phyloP scores from a whole-genome alignment of 2,888 invertebrate genomes.

The Acheta domesticus region DNA sequence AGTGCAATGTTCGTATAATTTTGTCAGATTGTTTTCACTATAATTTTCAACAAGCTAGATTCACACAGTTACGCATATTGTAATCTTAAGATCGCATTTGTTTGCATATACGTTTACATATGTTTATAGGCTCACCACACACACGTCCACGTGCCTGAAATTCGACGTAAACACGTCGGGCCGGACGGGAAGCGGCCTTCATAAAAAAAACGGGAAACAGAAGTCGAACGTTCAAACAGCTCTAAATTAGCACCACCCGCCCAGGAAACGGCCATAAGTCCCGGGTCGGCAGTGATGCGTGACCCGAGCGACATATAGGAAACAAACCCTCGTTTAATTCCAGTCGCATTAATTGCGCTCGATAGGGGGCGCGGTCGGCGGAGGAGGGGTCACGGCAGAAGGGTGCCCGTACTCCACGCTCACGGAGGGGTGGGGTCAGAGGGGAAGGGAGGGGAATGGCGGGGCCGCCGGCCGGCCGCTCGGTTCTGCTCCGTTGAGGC shows the following conservation, averaged over 20 bases:
- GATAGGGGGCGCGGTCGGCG: not conserved
- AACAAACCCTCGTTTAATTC: conserved; percentile 2
- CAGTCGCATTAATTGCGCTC: not conserved
- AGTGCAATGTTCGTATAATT: too few relatives aligned
- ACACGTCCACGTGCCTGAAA: too few relatives aligned
- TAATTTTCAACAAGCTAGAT: too few relatives aligned
- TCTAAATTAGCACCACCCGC: conserved; percentile 1
- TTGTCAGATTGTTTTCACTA: too few relatives aligned
- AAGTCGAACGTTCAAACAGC: not conserved
- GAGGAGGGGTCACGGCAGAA: not conserved
- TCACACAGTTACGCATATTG: too few relatives aligned
- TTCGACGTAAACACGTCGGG: too few relatives aligned
- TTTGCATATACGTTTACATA: too few relatives aligned
- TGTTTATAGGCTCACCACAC: too few relatives aligned
- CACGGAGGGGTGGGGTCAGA: not conserved
- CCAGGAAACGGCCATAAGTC: not conserved
- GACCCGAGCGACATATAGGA: not conserved
- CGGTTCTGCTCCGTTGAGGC: not conserved
- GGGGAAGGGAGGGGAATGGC: not conserved
- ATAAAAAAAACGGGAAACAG: too few relatives aligned
- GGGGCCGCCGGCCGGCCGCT: not conserved
- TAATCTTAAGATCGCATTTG: too few relatives aligned
- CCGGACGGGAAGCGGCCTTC: too few relatives aligned
- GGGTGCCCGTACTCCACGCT: not conserved
- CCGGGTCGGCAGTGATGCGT: not conserved